Evolutionary conservation across 2,888 invertebrate species (phyloP).

Genomic region (Synergus laeviventris): DNA sequence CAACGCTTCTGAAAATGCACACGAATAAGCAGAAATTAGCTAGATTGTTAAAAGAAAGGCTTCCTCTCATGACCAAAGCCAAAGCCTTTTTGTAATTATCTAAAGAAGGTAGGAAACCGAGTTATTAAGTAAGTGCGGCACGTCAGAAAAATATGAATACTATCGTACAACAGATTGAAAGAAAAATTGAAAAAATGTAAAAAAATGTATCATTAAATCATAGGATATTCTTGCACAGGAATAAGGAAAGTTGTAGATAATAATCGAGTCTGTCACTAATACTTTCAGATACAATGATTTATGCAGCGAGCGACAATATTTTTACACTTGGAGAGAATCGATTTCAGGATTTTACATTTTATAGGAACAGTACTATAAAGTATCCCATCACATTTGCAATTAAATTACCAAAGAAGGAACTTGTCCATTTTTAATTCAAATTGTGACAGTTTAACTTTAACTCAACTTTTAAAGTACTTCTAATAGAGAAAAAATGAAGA

Average conservation of each 20-base stretch:
- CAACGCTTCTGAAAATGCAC: constrained; percentile 12
- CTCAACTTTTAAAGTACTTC: background rate
- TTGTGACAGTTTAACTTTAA: no score
- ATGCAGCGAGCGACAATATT: background rate
- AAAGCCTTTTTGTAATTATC: constrained; percentile 32
- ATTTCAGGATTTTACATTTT: background rate
- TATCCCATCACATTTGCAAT: no score
- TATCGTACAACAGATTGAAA: constrained; percentile 13
- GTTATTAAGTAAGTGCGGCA: constrained; percentile 18
- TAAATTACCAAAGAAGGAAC: no score
- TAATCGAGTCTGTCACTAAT: background rate
- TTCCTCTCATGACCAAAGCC: constrained; percentile 14
- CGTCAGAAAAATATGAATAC: constrained; percentile 41
- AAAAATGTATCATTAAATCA: constrained; percentile 1
- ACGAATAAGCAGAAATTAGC: constrained; percentile 15
- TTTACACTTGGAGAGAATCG: background rate
- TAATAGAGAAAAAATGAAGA: constrained; percentile 24
- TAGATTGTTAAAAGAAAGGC: constrained; percentile 25
- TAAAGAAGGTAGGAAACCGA: constrained; percentile 17
- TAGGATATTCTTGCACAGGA: background rate
- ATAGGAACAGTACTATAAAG: background rate
- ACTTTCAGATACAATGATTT: background rate
- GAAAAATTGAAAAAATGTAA: constrained; percentile 35
- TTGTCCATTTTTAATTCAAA: no score
- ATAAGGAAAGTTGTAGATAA: background rate